Conservation (phyloP, 2,888 invertebrate species). For the Eilema griseolum region DNA sequence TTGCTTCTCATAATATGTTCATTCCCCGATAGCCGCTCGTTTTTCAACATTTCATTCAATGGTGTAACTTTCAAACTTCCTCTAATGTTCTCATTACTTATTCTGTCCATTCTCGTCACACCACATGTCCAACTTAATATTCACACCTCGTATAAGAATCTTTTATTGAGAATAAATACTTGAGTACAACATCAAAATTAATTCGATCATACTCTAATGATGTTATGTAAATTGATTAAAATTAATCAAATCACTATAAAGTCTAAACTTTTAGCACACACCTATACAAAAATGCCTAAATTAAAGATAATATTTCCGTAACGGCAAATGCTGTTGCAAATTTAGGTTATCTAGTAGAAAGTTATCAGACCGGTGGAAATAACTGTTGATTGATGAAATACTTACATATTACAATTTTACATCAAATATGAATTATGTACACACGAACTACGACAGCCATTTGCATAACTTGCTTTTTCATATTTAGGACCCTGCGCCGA, state of each 20-base stretch:
- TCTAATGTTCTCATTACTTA: not conserved
- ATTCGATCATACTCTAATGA: not conserved
- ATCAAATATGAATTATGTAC: constrained; percentile 11
- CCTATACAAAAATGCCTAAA: not conserved
- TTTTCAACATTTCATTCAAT: no score
- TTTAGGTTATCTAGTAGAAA: constrained; percentile 44
- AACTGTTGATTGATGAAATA: constrained; percentile 37
- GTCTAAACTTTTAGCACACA: not conserved
- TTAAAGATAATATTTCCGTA: constrained; percentile 17
- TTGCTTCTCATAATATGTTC: not conserved
- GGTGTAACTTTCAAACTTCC: not conserved
- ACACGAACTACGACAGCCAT: constrained; percentile 15
- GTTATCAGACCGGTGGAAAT: constrained; percentile 37
- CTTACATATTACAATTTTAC: constrained; percentile 27
- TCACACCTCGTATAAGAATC: not conserved
- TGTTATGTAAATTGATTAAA: not conserved
- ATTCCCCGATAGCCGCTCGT: not conserved
- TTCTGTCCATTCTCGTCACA: not conserved
- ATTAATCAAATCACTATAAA: not conserved
- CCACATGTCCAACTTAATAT: not conserved
- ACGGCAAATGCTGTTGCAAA: constrained; percentile 28
- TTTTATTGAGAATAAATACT: not conserved
- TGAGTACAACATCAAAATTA: not conserved
- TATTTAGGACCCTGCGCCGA: constrained; percentile 95
- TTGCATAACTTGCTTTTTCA: constrained; percentile 37